These are phyloP conservation scores for Drosophila testacea DNA, from an alignment of 2,888 invertebrate species.

Conservation along the genomic window DNA sequence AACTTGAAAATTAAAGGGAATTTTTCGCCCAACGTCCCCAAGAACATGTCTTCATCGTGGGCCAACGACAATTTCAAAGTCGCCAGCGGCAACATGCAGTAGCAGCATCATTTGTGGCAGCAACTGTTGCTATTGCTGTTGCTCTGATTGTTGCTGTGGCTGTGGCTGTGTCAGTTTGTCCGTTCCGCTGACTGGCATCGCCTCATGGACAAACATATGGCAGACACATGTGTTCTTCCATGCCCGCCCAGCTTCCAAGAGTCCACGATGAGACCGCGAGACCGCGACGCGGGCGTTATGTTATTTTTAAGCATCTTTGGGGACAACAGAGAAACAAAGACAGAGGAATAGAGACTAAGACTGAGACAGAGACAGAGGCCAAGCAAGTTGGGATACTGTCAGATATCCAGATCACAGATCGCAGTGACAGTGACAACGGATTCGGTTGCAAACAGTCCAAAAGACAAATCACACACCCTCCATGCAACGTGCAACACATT, in stretches of 20 bases:
- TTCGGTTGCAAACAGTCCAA: conserved; percentile 27
- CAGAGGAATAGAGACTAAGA: not conserved
- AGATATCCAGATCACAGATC: conserved; percentile 61
- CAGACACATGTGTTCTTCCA: conserved; percentile 66
- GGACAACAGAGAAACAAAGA: conserved; percentile 32
- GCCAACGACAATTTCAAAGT: conserved; percentile 60
- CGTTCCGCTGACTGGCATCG: conserved; percentile 62
- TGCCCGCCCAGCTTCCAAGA: conserved; percentile 47
- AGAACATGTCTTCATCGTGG: conserved; percentile 13
- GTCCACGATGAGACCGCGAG: conserved; percentile 34
- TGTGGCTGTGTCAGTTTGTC: conserved; percentile 46
- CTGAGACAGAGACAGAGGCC: conserved; percentile 10
- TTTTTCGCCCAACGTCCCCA: conserved; percentile 13
- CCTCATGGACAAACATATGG: conserved; percentile 79
- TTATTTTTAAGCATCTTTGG: conserved; percentile 73
- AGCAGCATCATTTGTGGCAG: conserved; percentile 31
- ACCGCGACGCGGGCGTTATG: conserved; percentile 60
- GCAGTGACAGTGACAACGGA: conserved; percentile 66
- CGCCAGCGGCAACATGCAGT: conserved; percentile 33
- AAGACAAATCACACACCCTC: conserved; percentile 14
- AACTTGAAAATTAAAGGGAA: conserved; percentile 45
- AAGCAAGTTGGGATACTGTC: conserved; percentile 44
- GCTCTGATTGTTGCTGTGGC: conserved; percentile 13
- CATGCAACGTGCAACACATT: conserved; percentile 16
- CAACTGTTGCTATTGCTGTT: conserved; percentile 1